These are phyloP conservation scores for Notamacropus eugenii DNA, from an alignment of 2,797 vertebrate species.

Conservation along the genomic window DNA sequence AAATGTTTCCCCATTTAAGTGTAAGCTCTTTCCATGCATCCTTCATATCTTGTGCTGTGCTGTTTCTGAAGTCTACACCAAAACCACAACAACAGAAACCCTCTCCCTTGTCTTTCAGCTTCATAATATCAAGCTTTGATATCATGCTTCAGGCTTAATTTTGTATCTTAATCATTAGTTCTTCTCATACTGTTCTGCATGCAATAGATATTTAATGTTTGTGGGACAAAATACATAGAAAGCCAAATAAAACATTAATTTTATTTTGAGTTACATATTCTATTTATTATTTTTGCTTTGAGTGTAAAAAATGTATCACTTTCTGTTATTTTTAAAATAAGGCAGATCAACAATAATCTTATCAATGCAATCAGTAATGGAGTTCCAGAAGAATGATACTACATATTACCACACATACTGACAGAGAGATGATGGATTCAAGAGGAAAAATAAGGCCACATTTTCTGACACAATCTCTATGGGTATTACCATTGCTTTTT, in stretches of 20 bases:
- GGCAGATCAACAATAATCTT: not conserved
- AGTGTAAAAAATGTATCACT: constrained; percentile 4
- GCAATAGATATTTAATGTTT: not conserved
- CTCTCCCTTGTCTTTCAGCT: not conserved
- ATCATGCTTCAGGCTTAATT: not conserved
- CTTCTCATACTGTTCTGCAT: not conserved
- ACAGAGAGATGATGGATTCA: not conserved
- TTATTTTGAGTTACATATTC: not conserved
- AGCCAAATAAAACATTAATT: not conserved
- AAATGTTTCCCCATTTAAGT: not conserved
- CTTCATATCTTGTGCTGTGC: too few relatives aligned
- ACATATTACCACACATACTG: not conserved
- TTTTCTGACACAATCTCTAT: not conserved
- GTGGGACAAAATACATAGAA: not conserved
- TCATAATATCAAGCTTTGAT: not conserved
- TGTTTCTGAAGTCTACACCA: not conserved
- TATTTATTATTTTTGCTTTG: constrained; percentile 24
- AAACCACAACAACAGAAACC: not conserved
- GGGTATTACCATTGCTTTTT: not conserved
- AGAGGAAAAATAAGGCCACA: not conserved
- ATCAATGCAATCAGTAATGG: not conserved
- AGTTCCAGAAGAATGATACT: not conserved
- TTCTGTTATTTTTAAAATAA: constrained; percentile 49
- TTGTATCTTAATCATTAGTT: not conserved
- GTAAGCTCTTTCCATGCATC: too few relatives aligned